These are phyloP conservation scores for Electrona antarctica DNA, from an alignment of 2,113 vertebrate species.

Conservation along the genomic window DNA sequence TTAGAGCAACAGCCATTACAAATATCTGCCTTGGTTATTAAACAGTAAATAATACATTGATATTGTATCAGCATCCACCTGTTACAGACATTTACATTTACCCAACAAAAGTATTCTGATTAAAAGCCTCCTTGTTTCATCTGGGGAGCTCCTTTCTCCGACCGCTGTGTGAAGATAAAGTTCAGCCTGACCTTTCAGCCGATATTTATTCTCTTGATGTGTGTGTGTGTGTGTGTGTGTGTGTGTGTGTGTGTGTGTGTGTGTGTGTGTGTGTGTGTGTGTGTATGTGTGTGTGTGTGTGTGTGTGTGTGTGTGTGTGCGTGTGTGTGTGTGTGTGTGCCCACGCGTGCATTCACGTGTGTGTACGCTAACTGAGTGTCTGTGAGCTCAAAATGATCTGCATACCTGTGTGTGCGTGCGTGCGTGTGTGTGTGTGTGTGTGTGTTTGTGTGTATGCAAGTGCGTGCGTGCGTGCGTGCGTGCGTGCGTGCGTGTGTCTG, in stretches of 20 bases:
- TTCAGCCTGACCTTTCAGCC: conserved; percentile 75
- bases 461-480: conserved; percentile 47
- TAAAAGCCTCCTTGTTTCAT: conserved; percentile 68
- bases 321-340: conserved; percentile 20
- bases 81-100: conserved; percentile 31
- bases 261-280: conserved; percentile 44
- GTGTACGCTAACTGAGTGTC: no score
- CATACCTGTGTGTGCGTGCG: no score
- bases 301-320: conserved; percentile 39
- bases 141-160: conserved; percentile 66
- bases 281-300: conserved; percentile 44
- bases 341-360: no score
- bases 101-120: conserved; percentile 46
- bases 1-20: no score
- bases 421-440: no score
- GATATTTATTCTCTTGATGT: conserved; percentile 78
- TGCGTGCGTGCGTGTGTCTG: conserved; percentile 13
- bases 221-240: conserved; percentile 61
- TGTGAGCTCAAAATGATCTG: no score
- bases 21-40: no score
- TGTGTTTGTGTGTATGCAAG: conserved; percentile 60
- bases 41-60: conserved; percentile 29
- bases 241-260: conserved; percentile 42
- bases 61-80: conserved; percentile 18
- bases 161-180: conserved; percentile 79